Evolutionary conservation across 2,888 invertebrate species (phyloP).

Genomic region (Leptodirus hochenwartii): DNA sequence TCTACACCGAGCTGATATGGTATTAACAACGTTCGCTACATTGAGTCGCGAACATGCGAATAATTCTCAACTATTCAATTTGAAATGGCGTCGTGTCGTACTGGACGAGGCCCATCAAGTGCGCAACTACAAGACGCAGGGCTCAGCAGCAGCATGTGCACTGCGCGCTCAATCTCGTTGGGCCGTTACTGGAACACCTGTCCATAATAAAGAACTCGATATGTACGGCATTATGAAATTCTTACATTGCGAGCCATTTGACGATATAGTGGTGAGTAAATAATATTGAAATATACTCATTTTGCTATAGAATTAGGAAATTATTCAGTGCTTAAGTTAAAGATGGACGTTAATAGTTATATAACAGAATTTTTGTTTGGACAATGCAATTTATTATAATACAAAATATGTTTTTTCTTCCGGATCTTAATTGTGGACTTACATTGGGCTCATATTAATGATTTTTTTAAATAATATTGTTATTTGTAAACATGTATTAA

Average conservation of each 20-base stretch:
- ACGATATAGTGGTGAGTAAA: constrained; percentile 46
- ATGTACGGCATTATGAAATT: constrained; percentile 68
- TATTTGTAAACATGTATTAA: too few species aligned
- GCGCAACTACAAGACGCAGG: constrained; percentile 68
- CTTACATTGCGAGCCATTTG: constrained; percentile 71
- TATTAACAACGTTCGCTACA: constrained; percentile 78
- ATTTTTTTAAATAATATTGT: too few species aligned
- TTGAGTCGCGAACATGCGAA: constrained; percentile 40
- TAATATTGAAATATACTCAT: constrained; percentile 1
- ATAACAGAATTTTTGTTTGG: too few species aligned
- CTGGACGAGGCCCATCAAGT: constrained; percentile 90
- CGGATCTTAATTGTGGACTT: background rate
- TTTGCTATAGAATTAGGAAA: background rate
- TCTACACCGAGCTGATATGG: constrained; percentile 38
- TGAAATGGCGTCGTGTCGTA: constrained; percentile 73
- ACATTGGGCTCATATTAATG: too few species aligned
- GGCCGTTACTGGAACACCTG: constrained; percentile 87
- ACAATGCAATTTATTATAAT: background rate
- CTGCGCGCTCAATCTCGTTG: constrained; percentile 48
- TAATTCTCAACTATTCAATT: constrained; percentile 40
- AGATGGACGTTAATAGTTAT: background rate
- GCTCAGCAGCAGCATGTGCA: constrained; percentile 49
- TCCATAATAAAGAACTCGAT: constrained; percentile 84
- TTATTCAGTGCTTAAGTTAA: background rate
- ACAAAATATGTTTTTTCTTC: constrained; percentile 1